These are phyloP conservation scores for Apotomis capreana DNA, from an alignment of 2,888 invertebrate genomes.

Conservation along the genomic window DNA sequence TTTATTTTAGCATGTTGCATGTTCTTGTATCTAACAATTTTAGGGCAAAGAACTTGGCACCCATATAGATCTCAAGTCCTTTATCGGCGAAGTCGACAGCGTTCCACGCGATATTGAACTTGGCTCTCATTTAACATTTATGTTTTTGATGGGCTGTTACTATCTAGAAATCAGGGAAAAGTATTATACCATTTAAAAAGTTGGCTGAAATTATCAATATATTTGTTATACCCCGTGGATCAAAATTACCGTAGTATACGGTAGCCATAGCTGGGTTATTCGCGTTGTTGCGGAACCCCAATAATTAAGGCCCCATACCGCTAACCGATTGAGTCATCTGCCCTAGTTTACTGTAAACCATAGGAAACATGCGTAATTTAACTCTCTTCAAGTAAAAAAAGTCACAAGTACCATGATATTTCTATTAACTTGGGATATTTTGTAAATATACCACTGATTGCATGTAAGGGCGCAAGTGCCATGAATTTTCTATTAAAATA, in stretches of 20 bases:
- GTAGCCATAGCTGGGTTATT: not conserved
- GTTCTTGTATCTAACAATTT: too few species aligned
- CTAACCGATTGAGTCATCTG: conserved; percentile 28
- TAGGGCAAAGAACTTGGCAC: too few species aligned
- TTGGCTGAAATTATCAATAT: too few species aligned
- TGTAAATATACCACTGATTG: not conserved
- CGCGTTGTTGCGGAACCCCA: conserved; percentile 4
- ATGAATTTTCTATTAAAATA: not conserved
- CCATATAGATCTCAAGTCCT: too few species aligned
- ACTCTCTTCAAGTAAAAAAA: not conserved
- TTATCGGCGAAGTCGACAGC: too few species aligned
- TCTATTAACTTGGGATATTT: not conserved
- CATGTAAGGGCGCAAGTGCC: not conserved
- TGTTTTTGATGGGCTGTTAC: too few species aligned
- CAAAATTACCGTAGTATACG: not conserved
- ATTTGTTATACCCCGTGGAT: too few species aligned
- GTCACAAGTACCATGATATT: not conserved
- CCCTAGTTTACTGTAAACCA: conserved; percentile 23
- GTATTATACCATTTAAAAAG: too few species aligned
- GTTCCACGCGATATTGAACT: too few species aligned
- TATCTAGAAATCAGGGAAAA: too few species aligned
- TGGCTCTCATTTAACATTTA: too few species aligned
- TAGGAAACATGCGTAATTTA: conserved; percentile 6
- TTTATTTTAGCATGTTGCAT: too few species aligned
- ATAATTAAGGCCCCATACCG: conserved; percentile 34